These are phyloP conservation scores for Baronia brevicornis DNA, from an alignment of 2,888 invertebrate genomes.

Conservation along the genomic window DNA sequence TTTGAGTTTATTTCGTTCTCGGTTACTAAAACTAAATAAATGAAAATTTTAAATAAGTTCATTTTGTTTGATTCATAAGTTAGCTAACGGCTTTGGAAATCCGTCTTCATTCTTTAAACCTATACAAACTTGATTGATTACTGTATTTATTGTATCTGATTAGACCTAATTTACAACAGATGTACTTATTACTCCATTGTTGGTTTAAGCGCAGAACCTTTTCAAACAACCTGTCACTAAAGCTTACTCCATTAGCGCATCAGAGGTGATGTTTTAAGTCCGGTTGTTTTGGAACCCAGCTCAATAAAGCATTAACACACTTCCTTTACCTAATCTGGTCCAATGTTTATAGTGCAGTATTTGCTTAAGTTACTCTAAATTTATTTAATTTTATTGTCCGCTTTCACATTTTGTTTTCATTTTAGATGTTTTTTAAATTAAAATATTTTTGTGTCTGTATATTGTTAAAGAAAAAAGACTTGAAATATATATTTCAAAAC, in stretches of 20 bases:
- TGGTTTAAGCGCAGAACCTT: conserved; percentile 32
- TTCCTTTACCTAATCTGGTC: conserved; percentile 39
- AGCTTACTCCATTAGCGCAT: conserved; percentile 54
- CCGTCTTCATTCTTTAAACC: too few species aligned
- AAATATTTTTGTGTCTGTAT: too few species aligned
- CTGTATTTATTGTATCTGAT: neutral
- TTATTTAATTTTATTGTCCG: conserved; percentile 7
- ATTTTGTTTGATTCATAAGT: too few species aligned
- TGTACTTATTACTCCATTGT: conserved; percentile 31
- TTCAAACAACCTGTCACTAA: conserved; percentile 41
- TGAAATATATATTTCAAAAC: too few species aligned
- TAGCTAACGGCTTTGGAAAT: too few species aligned
- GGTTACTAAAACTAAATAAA: too few species aligned
- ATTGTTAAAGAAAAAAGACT: too few species aligned
- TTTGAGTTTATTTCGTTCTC: too few species aligned
- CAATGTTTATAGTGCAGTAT: conserved; percentile 33
- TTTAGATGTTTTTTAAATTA: neutral
- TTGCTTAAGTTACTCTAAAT: conserved; percentile 11
- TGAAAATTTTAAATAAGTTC: too few species aligned
- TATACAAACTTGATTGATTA: too few species aligned
- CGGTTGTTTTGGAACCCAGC: conserved; percentile 38
- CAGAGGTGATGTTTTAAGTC: conserved; percentile 48
- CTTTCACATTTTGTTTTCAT: neutral
- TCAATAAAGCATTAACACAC: conserved; percentile 15
- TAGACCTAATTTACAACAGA: conserved; percentile 17